Evolutionary conservation across 2,888 invertebrate species (phyloP), one percentile per base, ranked within the genome.

Genomic region (Brachyopa scutellaris): DNA sequence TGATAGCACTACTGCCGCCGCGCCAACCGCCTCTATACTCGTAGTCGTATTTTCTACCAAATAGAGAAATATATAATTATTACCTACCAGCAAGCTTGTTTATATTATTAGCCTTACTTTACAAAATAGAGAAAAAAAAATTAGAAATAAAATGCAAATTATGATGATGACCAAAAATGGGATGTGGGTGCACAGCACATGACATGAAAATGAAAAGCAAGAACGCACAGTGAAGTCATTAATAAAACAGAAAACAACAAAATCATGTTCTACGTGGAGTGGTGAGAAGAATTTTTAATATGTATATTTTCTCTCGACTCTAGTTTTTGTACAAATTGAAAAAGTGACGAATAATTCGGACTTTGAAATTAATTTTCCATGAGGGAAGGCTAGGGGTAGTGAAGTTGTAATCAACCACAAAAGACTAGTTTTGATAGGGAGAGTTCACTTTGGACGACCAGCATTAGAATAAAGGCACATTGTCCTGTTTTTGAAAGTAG

Each of bases 211-310:
- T 8, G 23, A 13, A 21, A 6, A 38, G 26, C 29, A 26, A 26
- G 11, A 47, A 53, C 66, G 40, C 66, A 66, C 19, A 51, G 62
- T 57, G 33, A 57, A 67, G 64, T 64, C 59, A 72, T 67, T 66
- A 66, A 66, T 51, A 57, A 49, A 51, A 67, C 40, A 55, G 29
- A 66, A 51, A 73, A 69, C 62, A 67, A 62, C 47, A 47, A 73
- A 79, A 72, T 73, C 72, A 79, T 79, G 79, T 73, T 73, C 73
- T 42, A 47, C 33, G 33, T 21, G 31, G 4, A 49, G 49, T 36
- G 62, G 29, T 62, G 74, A 69, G 67, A 42, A n/a, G 74, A 80
- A 80, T 80, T 62, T 62, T 57, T 57, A 79, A 74, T 80, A 61
- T 38, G 8, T 21, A 51, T 70, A 5, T 53, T 26, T 36, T 51